Base-by-base conservation (phyloP, 2,797 vertebrate species). In the Decapterus maruadsi region DNA sequence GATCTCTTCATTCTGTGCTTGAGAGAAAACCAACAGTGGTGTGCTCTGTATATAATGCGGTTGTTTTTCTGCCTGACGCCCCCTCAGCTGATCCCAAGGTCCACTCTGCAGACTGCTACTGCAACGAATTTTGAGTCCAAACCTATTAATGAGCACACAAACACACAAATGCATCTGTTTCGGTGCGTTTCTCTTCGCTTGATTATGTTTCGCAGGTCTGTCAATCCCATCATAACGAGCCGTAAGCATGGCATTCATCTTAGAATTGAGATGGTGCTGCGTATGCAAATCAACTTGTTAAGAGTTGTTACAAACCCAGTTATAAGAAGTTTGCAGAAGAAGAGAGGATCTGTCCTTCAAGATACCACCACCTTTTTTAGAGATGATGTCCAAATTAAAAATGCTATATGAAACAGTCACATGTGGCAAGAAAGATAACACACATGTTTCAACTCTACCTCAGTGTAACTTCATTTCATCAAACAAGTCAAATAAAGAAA, bases 11-110 rank as follows among this genome's bases (percentile, higher is more conserved):
- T 70, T 74, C 60, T 73, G 56, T 16, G 68, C 75, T 71, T 73
- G 61, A 78, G 81, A 74, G 69, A 73, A 73, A 80, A 67, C 76
- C 20, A 73, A 65, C 78, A 48, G 67, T 6, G 54, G 64, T 38
- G 64, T 38, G 77, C 68, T 75, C 73, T 77, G 80, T 64, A 63
- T 66, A 83, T 71, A 46, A 78, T 75, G 76, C 22, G 62, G 68
- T 72, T 91, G 77, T 88, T 89, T 85, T 84, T 81, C 87, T 72
- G 76, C 78, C 62, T 79, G 73, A 81, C 91, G 80, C 91, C 90
- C 80, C 86, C 90, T 87, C 89, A 88, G 54, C 77, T 81, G 78
- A 89, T 87, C 87, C 80, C 0, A 9, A 77, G 85, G 86, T 91
- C 80, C 78, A 68, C 77, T 77, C 58, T 43, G 53, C 89, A 85